Evolutionary conservation across 1,140 invertebrate genomes (phyloP), one percentile per base, ranked within the genome.

Genomic region (Dolichoris vasculosae): DNA sequence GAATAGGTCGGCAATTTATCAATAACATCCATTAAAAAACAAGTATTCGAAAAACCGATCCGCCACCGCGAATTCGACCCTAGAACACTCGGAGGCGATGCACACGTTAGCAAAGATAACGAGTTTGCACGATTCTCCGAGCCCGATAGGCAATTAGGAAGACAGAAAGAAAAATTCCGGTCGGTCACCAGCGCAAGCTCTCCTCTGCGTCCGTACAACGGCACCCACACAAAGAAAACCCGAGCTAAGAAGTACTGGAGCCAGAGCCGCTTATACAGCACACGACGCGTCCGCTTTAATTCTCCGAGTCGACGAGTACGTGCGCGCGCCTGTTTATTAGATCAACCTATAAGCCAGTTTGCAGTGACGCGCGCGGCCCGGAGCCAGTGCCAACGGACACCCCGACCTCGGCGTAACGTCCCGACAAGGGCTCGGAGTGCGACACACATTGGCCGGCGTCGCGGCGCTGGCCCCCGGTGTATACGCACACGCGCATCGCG

Each of bases 311-410:
- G 63, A 40, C 43, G 75, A 23, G 82, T 64, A 40, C 59, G 75
- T 75, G 79, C 81, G 30, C 73, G 86, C 76, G 64, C 77, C 91
- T 90, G 90, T 90, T 92, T 92, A 92, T 93, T 93, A 92, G 91
- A 93, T 93, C 90, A 92, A 89, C 91, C 88, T n/a, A 20, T 92
- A 93, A 93, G 91, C 91, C 91, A 92, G 91, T 92, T 93, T 91
- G 91, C 87, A 90, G 89, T 90, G 91, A 91, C 90, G 90, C 79
- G 63, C 84, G 46, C 7, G 30, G 8, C 17, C 59, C 32, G 32
- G 32, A 40, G 32, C 46, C 64, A 71, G 78, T 38, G 55, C 26
- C 35, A 23, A 11, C 20, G 46, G 40, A 67, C n/a, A 43, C 38
- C 78, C 38, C 55, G 59, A 55, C 20, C n/a, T 23, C 20, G 73